Evolutionary conservation across 2,797 vertebrate species (phyloP), one percentile per base, ranked within the genome.

Genomic region (Eulemur mongoz): DNA sequence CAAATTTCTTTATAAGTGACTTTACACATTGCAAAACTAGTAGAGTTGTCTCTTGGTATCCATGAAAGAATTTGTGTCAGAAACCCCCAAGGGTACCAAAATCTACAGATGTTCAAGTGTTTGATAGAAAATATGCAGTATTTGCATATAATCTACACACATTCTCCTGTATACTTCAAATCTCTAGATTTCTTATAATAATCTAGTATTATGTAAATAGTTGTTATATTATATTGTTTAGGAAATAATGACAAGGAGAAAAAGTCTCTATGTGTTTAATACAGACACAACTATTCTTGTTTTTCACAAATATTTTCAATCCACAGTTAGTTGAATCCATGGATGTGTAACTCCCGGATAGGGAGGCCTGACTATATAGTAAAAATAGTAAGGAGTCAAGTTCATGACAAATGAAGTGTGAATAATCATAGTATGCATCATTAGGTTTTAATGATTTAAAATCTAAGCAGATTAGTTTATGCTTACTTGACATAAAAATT

Each of bases 391-490:
- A 94, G 72, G 35, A 45, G 23, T 85, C 20, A 84, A 76, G n/a
- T 43, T 45, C 20, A 18, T 65, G 35, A 22, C 25, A 85, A 38
- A 63, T 45, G 61, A 35, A 80, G 25, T 83, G 17, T 86, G 69
- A 83, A 70, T 84, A 75, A 52, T 48, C 25, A 61, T 23, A 79
- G 14, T 18, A 22, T 54, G 43, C 25, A 38, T 20, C 50, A 2
- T 38, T 27, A 84, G 25, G 32, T 89, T 93, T 63, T 59, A 72
- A 57, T 92, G 57, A 80, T 67, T 76, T 73, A 82, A 91, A 94
- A n/a, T 69, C 38, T 63, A 69, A 94, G 61, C 40, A 84, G 35
- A 61, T 52, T 69, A 50, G 35, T 75, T 94, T 72, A 48, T 52
- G 59, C n/a, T 86, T 80, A 48, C 11, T 59, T 91, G 40, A 67